Evolutionary conservation across 2,113 vertebrate genomes (phyloP).

Genomic region (Vidua macroura): DNA sequence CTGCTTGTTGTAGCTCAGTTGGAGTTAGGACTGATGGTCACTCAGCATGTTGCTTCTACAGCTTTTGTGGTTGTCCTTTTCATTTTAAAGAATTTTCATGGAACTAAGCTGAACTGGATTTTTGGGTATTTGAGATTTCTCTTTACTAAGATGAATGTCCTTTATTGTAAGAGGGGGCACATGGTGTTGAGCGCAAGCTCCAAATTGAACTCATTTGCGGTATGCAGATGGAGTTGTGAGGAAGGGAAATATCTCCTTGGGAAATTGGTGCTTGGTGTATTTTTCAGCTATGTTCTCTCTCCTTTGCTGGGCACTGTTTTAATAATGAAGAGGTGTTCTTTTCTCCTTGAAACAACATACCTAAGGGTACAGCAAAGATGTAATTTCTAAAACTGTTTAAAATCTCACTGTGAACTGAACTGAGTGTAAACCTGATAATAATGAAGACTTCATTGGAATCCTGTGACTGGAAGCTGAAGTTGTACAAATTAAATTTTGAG

Average conservation of each 20-base stretch:
- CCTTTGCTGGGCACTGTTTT: neutral
- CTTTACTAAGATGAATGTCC: neutral
- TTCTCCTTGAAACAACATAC: neutral
- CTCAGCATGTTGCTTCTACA: neutral
- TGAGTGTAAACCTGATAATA: neutral
- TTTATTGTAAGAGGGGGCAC: neutral
- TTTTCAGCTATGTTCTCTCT: neutral
- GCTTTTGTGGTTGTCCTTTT: neutral
- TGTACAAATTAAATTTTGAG: neutral
- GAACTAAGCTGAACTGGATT: neutral
- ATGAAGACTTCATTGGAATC: neutral
- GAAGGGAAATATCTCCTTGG: neutral
- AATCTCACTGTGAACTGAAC: neutral
- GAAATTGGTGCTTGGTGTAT: neutral
- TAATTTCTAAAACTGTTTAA: neutral
- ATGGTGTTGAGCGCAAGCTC: neutral
- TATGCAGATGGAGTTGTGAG: neutral
- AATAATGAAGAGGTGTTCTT: neutral
- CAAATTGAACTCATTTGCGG: neutral
- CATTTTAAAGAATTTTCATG: neutral
- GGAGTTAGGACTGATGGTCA: neutral
- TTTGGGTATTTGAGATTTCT: neutral
- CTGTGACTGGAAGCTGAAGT: neutral
- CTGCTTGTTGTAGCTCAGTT: neutral
- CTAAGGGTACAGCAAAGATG: neutral